These are phyloP conservation scores for Lagenorhynchus albirostris DNA, from an alignment of 2,113 vertebrate species.

Conservation along the genomic window DNA sequence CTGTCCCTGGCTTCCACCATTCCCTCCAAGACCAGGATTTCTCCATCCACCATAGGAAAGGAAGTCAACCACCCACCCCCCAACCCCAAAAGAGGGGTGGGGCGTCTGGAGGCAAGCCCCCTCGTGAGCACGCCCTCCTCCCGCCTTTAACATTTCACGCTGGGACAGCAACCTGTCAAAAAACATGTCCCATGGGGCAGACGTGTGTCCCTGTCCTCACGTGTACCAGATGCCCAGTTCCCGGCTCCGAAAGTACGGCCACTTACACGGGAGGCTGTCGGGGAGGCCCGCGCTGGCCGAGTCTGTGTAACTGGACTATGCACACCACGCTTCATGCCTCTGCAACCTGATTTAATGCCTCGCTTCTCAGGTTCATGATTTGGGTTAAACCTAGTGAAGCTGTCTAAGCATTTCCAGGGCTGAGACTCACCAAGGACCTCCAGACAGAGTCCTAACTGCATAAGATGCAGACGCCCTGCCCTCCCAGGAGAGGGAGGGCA, in stretches of 20 bases:
- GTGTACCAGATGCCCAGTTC: background rate
- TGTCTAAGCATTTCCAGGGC: constrained; percentile 73
- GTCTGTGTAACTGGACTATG: constrained; percentile 68
- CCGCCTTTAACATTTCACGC: background rate
- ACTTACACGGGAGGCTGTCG: background rate
- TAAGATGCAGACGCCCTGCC: constrained; percentile 11
- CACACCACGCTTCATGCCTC: constrained; percentile 63
- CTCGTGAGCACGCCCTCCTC: accelerated
- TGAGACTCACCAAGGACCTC: constrained; percentile 52
- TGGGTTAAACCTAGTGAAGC: constrained; percentile 61
- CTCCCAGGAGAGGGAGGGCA: background rate
- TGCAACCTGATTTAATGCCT: constrained; percentile 70
- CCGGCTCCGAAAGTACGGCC: background rate
- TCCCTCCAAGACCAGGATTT: background rate
- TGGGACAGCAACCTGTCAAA: background rate
- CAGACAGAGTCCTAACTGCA: constrained; percentile 40
- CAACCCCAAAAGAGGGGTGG: background rate
- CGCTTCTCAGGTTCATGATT: constrained; percentile 59
- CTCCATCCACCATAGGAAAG: background rate
- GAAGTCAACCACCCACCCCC: background rate
- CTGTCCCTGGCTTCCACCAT: background rate
- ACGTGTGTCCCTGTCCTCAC: accelerated
- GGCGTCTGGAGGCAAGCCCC: background rate
- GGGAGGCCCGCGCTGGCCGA: background rate
- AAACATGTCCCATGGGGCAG: accelerated